Percentiles rank a stretch among this genome's conserved stretches.
Evolutionary conservation across 2,888 invertebrate species (phyloP).

Genomic region (Clunio marinus): DNA sequence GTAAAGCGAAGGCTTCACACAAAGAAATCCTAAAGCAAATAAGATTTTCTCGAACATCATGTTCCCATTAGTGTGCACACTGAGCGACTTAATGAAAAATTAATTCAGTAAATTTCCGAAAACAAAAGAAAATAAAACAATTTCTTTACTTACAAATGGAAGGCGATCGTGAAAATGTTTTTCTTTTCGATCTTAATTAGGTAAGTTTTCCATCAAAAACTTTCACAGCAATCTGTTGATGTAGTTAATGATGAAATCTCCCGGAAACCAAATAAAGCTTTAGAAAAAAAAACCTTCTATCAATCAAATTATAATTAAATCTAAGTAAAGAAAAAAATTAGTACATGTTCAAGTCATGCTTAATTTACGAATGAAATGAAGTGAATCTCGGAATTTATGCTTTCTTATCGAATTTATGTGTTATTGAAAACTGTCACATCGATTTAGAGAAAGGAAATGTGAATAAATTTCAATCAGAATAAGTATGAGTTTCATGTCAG

Average conservation of each 20-base stretch:
- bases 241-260: conserved; percentile 27
- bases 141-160: not conserved
- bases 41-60: not conserved
- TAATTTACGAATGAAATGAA: not conserved
- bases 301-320: not conserved
- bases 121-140: not conserved
- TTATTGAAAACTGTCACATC: too few relatives aligned
- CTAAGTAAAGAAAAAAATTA: not conserved
- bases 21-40: not conserved
- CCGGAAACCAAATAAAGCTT: not conserved
- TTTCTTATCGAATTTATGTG: too few relatives aligned
- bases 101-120: conserved; percentile 6
- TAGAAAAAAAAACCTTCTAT: not conserved
- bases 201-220: not conserved
- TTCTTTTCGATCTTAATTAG: not conserved
- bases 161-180: not conserved
- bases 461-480: too few relatives aligned
- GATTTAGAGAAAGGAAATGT: too few relatives aligned
- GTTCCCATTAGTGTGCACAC: conserved; percentile 2
- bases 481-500: too few relatives aligned
- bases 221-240: conserved; percentile 13
- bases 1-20: not conserved
- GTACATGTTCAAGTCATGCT: not conserved
- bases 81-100: conserved; percentile 28
- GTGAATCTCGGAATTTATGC: too few relatives aligned